Evolutionary conservation across 2,113 vertebrate genomes (phyloP).

Genomic region (Bettongia penicillata): DNA sequence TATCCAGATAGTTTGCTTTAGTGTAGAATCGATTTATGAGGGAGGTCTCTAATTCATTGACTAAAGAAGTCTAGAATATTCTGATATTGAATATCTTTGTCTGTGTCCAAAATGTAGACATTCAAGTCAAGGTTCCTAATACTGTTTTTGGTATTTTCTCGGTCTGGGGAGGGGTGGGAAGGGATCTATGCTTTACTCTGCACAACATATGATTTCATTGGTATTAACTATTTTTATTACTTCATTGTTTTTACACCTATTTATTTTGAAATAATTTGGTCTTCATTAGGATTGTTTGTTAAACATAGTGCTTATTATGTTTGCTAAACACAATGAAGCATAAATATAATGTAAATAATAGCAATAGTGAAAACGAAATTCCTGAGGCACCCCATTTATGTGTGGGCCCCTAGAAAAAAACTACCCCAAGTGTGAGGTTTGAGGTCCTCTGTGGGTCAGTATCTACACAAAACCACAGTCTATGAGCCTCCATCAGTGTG

Average conservation of each 20-base stretch:
- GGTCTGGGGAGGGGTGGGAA: not conserved
- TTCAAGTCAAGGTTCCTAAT: not conserved
- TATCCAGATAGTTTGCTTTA: not conserved
- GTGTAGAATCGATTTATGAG: not conserved
- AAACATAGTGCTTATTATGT: too few species aligned
- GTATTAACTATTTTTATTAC: not conserved
- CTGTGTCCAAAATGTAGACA: not conserved
- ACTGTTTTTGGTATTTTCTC: not conserved
- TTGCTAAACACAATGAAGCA: constrained; percentile 49
- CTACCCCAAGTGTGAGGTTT: not conserved
- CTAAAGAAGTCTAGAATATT: not conserved
- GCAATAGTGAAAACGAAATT: constrained; percentile 53
- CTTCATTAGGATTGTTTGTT: constrained; percentile 56
- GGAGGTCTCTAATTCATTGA: not conserved
- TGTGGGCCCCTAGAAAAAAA: not conserved
- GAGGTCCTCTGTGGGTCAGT: not conserved
- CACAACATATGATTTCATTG: not conserved
- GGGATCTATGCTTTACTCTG: not conserved
- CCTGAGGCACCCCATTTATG: not conserved
- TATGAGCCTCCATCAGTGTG: not conserved
- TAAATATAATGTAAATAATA: constrained; percentile 55
- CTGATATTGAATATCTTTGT: not conserved
- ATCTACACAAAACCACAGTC: not conserved
- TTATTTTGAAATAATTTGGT: constrained; percentile 44
- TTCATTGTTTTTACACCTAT: constrained; percentile 42